phyloP scores from a whole-genome alignment of 2,113 vertebrate species.

The Arizona elegans region DNA sequence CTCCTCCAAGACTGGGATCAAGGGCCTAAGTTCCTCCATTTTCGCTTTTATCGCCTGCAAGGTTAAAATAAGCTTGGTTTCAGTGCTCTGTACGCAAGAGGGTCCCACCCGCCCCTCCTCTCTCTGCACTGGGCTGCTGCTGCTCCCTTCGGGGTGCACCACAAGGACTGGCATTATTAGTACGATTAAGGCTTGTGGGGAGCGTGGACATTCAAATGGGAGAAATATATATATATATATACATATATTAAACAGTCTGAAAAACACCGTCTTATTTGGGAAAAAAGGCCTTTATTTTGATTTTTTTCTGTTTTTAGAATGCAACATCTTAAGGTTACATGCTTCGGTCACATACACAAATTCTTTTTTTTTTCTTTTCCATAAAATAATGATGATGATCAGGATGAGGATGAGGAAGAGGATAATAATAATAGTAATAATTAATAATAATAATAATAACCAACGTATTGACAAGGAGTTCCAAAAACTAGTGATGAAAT shows the following conservation, averaged over 20 bases:
- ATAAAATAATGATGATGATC: conserved; percentile 69
- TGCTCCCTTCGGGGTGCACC: conserved; percentile 54
- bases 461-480: conserved; percentile 92
- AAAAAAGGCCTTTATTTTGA: conserved; percentile 98
- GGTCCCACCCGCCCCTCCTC: conserved; percentile 67
- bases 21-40: conserved; percentile 99
- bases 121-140: conserved; percentile 63
- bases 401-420: conserved; percentile 68
- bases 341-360: conserved; percentile 98
- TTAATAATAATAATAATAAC: conserved; percentile 70
- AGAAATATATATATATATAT: not conserved
- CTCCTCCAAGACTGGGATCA: conserved; percentile 99
- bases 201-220: conserved; percentile 50
- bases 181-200: conserved; percentile 27
- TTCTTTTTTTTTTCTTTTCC: conserved; percentile 74
- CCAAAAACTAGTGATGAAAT: conserved; percentile 83
- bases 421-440: conserved; percentile 74
- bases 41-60: conserved; percentile 99
- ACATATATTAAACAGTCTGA: conserved; percentile 82
- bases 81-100: conserved; percentile 88
- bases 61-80: conserved; percentile 97
- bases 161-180: conserved; percentile 47
- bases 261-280: conserved; percentile 95
- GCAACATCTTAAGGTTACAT: conserved; percentile 99
- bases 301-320: conserved; percentile 79